Conservation (phyloP, 1,140 invertebrate species). For the Caenorhabditis remanei region DNA sequence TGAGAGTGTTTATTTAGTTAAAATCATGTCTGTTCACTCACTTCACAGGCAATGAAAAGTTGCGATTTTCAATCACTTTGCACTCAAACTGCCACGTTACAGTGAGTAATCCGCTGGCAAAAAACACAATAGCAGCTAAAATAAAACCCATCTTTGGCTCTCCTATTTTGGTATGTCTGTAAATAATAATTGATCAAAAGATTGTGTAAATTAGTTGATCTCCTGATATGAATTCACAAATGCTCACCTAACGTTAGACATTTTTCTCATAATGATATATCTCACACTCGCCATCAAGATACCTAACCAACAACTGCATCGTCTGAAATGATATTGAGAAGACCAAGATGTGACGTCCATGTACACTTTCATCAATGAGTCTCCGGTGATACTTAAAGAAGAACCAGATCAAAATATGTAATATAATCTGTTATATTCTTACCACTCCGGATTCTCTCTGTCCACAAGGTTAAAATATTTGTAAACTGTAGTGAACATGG, state of each 20-base stretch:
- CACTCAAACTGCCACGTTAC: background rate
- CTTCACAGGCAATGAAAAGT: background rate
- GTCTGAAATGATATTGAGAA: constrained; percentile 1
- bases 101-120: background rate
- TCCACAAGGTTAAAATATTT: background rate
- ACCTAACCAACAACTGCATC: background rate
- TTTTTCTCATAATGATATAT: background rate
- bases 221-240: too few species aligned
- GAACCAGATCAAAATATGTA: background rate
- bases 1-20: background rate
- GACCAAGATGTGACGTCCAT: constrained; percentile 13
- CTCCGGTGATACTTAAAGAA: background rate
- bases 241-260: background rate
- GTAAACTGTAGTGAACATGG: background rate
- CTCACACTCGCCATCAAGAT: background rate
- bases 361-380: background rate
- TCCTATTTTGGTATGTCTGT: background rate
- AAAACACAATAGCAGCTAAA: background rate
- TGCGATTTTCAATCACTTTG: constrained; percentile 9
- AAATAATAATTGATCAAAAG: background rate
- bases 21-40: background rate
- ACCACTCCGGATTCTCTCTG: background rate
- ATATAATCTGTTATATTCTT: background rate
- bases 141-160: background rate
- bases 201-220: too few species aligned